Percentiles rank a stretch among this genome's conserved stretches.
phyloP scores from a whole-genome alignment of 1,140 invertebrate species.

The Chrysomallon squamiferum region DNA sequence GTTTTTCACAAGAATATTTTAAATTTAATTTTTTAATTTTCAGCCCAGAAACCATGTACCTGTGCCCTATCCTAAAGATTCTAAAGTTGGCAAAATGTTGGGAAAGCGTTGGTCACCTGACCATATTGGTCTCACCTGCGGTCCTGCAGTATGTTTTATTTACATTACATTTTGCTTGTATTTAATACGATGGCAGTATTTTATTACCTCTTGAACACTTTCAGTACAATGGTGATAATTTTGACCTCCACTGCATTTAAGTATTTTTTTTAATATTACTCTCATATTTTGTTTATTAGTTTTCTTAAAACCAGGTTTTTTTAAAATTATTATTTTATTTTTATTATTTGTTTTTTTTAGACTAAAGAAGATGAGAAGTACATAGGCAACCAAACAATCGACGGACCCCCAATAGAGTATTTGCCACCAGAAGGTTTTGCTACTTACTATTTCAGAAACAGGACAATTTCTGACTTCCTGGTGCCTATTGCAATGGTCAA shows the following conservation, averaged over 20 bases:
- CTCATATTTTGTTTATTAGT: neutral
- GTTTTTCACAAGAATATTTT: too few species aligned
- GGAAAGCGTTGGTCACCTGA: neutral
- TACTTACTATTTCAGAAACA: neutral
- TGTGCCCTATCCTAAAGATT: slow-evolving; percentile 3
- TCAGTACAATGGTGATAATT: neutral
- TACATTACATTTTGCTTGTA: neutral
- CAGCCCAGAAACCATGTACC: neutral
- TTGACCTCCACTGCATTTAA: neutral
- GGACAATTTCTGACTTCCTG: slow-evolving; percentile 7
- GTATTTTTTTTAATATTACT: neutral
- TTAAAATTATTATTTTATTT: neutral
- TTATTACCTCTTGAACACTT: neutral
- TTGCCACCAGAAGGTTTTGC: slow-evolving; percentile 17
- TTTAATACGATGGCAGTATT: neutral
- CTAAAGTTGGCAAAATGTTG: neutral
- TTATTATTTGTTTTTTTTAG: slow-evolving; percentile 7
- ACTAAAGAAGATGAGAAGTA: slow-evolving; percentile 11
- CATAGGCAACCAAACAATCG: slow-evolving; percentile 4
- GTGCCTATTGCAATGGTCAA: slow-evolving; percentile 19
- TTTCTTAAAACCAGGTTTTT: neutral
- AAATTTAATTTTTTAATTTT: neutral
- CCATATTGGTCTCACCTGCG: slow-evolving; percentile 16
- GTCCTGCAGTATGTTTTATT: slow-evolving; percentile 14
- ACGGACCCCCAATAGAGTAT: slow-evolving; percentile 4